Evolutionary conservation across 2,113 vertebrate genomes (phyloP), one percentile per base, ranked within the genome.

Genomic region (Ctenodactylus gundi): DNA sequence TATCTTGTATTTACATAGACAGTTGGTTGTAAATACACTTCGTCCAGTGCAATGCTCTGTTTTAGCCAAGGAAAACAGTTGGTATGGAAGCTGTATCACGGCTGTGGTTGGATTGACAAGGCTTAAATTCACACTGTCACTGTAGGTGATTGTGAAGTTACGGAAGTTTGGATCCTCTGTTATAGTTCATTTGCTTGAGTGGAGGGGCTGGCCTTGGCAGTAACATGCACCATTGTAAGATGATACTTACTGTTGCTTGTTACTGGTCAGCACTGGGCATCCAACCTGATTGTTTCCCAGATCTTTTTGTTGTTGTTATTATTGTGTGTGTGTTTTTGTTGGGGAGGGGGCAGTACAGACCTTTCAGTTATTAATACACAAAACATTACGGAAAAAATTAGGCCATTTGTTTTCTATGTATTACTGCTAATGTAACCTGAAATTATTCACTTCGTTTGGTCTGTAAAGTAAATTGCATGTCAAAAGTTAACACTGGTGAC

Each of bases 11-110:
- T 86, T 77, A 85, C 96, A 90, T 44, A 86, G 93, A 93, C 89
- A 91, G 72, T 53, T 93, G 36, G 89, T 96, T 96, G 93, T 97
- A 96, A 94, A 94, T 93, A 89, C 31, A 72, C 76, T 81, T 94
- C 60, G 89, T 90, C 95, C 92, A 55, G 31, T 85, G 95, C 80
- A 70, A 8, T 65, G 91, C 96, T 91, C 76, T 85, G 31, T 91
- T 92, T 91, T 70, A 15, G 55, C 93, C 81, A 46, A 91, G 89
- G 88, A 83, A 93, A 70, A 82, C 11, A 36, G 73, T 96, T 93
- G 51, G 23, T 68, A 23, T 95, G 85, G 78, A 77, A 97, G 73
- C 36, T 23, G 9, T 4, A 29, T 0, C 1, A 21, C 46, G 88
- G 75, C 8, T 8, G 9, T 82, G 64, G 11, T 27, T 21, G 77